Evolutionary conservation across 2,797 vertebrate genomes (phyloP).

Genomic region (Peromyscus aztecus): DNA sequence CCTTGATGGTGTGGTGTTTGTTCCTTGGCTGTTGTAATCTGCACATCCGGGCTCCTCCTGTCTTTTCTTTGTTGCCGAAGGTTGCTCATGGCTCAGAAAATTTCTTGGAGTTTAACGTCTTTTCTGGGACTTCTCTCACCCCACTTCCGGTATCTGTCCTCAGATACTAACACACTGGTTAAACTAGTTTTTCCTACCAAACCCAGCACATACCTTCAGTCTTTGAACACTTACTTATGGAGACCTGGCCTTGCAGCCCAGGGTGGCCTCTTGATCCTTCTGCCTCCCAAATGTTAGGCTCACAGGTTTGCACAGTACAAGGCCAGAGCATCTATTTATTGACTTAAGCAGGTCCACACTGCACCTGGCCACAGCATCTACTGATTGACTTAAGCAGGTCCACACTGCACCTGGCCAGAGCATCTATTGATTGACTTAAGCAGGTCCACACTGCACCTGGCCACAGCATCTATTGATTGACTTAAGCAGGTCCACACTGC

Average conservation of each 20-base stretch:
- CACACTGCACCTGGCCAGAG: no score
- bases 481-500: background rate
- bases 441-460: no score
- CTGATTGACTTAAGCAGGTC: background rate
- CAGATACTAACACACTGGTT: background rate
- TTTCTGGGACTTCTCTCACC: background rate
- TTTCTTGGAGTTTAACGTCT: background rate
- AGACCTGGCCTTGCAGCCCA: background rate
- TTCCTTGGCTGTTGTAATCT: rapidly evolving
- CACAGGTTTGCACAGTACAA: background rate
- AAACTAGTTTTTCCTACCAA: background rate
- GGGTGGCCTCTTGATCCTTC: background rate
- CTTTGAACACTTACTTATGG: background rate
- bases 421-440: no score
- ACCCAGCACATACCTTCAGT: background rate
- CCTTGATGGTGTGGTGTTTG: background rate
- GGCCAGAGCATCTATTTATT: background rate
- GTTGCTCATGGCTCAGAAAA: background rate
- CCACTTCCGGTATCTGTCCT: background rate
- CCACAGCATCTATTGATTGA: background rate
- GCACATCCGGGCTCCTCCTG: rapidly evolving
- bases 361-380: no score
- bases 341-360: background rate
- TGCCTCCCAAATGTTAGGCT: background rate
- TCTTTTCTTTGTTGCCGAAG: background rate